Evolutionary conservation across 2,113 vertebrate species (phyloP).

Genomic region (Euleptes europaea): DNA sequence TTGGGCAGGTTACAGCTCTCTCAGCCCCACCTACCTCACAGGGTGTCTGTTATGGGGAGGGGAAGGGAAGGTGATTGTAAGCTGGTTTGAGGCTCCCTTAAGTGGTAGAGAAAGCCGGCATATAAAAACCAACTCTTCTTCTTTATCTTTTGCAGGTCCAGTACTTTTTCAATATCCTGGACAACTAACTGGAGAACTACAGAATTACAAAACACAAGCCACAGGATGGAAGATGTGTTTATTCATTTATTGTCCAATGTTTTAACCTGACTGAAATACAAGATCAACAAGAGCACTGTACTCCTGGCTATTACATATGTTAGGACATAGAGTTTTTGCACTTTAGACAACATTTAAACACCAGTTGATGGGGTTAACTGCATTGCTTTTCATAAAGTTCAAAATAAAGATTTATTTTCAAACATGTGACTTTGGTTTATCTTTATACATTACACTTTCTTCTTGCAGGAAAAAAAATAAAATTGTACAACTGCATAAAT

Average conservation of each 20-base stretch:
- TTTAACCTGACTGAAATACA: conserved; percentile 95
- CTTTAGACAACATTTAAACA: conserved; percentile 90
- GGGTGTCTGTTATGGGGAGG: too few species aligned
- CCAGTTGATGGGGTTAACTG: conserved; percentile 89
- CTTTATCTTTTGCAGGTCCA: conserved; percentile 81
- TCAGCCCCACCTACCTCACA: too few species aligned
- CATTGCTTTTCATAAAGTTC: conserved; percentile 91
- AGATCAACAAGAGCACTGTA: conserved; percentile 88
- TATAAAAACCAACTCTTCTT: too few species aligned
- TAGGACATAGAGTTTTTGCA: conserved; percentile 91
- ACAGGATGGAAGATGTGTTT: conserved; percentile 66
- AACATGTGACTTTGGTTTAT: conserved; percentile 99
- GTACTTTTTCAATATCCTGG: conserved; percentile 96
- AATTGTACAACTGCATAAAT: conserved; percentile 99
- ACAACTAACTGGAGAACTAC: conserved; percentile 61
- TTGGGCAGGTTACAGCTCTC: too few species aligned
- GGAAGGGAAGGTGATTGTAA: too few species aligned
- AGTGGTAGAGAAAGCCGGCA: too few species aligned
- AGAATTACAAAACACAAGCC: conserved; percentile 16
- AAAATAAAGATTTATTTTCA: conserved; percentile 90
- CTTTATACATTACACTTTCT: conserved; percentile 95
- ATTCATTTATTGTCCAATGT: conserved; percentile 91
- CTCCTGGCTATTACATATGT: conserved; percentile 91
- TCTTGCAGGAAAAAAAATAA: conserved; percentile 90
- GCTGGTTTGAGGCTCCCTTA: too few species aligned